Percentiles rank a stretch among this genome's conserved stretches.
Evolutionary conservation across 2,888 invertebrate species (phyloP).

Genomic region (Monopis laevigella): DNA sequence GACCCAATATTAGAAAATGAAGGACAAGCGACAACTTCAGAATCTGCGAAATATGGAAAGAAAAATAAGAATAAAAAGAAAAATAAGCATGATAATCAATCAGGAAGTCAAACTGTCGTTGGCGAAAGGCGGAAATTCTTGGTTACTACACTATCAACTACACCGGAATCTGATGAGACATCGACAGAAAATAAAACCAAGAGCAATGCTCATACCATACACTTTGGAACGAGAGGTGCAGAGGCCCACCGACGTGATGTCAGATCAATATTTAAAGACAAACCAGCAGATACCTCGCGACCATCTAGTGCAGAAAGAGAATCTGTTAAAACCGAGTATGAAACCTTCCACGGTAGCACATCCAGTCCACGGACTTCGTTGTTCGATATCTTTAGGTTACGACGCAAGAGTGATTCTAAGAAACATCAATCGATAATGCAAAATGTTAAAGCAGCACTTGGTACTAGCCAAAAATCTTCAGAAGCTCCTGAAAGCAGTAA

Average conservation of each 20-base stretch:
- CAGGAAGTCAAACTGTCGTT: constrained; percentile 48
- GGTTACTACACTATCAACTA: constrained; percentile 47
- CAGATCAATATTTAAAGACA: constrained; percentile 54
- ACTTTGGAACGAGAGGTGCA: constrained; percentile 56
- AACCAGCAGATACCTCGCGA: constrained; percentile 38
- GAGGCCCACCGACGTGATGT: constrained; percentile 57
- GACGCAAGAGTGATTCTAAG: constrained; percentile 58
- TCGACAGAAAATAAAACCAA: constrained; percentile 35
- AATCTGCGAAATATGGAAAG: constrained; percentile 49
- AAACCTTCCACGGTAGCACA: constrained; percentile 55
- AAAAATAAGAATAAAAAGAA: constrained; percentile 57
- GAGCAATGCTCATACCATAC: constrained; percentile 56
- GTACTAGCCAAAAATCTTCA: constrained; percentile 33
- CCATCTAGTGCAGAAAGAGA: constrained; percentile 54
- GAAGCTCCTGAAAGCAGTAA: constrained; percentile 43
- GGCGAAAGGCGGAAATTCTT: constrained; percentile 54
- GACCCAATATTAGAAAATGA: constrained; percentile 64
- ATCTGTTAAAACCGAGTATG: constrained; percentile 46
- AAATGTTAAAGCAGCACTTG: constrained; percentile 32
- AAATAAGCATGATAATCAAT: constrained; percentile 28
- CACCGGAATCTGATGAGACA: constrained; percentile 41
- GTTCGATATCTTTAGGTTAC: constrained; percentile 59
- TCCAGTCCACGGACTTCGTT: constrained; percentile 60
- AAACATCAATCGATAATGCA: constrained; percentile 42
- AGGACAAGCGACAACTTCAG: constrained; percentile 37